Evolutionary conservation across 2,888 invertebrate genomes (phyloP), one percentile per base, ranked within the genome.

Genomic region (Tryphoninae sp.): DNA sequence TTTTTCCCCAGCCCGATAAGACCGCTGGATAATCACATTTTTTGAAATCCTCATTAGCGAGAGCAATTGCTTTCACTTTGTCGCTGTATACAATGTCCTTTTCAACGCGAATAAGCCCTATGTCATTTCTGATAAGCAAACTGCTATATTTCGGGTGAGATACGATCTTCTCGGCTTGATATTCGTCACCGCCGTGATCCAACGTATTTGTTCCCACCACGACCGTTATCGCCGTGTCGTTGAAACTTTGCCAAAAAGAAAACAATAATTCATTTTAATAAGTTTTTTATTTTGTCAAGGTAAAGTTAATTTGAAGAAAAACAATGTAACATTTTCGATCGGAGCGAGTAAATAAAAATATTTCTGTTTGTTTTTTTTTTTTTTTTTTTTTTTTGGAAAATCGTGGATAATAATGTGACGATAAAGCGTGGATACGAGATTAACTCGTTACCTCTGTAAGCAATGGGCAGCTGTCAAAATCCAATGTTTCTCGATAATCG

Each of bases 401-500:
- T 33, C 6, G 7, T 33, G 7, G 33, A 33, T 33, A 33, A 33
- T 4, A 33, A 33, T 33, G 33, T 7, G 33, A 6, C 6, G 33
- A 33, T 33, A 33, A 33, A 33, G 33, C 33, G 7, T 33, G 33
- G 40, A 40, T 9, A 26, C 8, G 13, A 23, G 11, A 62, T 49
- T 62, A 1, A 23, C 1, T 45, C 33, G 80, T 85, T 85, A 94
- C 94, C 93, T 92, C 49, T 93, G 91, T 9, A 94, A 92, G 71
- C 94, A 94, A 85, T 94, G 94, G 7, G 94, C 94, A 0, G 94
- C 94, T 0, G 94, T 94, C 11, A 94, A 86, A 22, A 94, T 93
- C 71, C 93, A 93, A 51, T 93, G 89, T 2, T 94, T 92, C 33
- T 93, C 93, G 13, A 95, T 88, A 1, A 95, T 90, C 0, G 94